These are phyloP conservation scores for Thrips palmi DNA, from an alignment of 1,140 invertebrate species.

Conservation along the genomic window DNA sequence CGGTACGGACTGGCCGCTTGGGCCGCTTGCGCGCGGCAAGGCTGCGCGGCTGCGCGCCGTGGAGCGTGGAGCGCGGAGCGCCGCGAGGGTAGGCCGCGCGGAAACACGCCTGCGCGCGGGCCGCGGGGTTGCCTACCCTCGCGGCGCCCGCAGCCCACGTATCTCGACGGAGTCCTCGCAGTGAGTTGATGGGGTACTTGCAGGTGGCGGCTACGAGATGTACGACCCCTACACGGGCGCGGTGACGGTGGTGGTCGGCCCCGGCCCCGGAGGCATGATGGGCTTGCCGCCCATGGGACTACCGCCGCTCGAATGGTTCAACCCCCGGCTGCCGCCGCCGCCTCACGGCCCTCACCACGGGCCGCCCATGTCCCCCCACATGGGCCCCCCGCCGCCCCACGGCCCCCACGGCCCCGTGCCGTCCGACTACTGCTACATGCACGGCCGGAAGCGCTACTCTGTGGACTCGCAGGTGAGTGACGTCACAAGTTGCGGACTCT, in stretches of 20 bases:
- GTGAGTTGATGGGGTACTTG: too few relatives aligned
- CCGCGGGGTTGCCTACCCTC: too few relatives aligned
- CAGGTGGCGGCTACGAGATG: constrained; percentile 17
- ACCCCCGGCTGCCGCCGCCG: constrained; percentile 13
- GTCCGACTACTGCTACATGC: constrained; percentile 2
- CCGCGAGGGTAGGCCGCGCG: too few relatives aligned
- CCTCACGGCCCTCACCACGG: too few relatives aligned
- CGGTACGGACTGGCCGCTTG: too few relatives aligned
- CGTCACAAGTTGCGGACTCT: not conserved
- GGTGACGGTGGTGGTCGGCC: constrained; percentile 16
- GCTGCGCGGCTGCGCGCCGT: too few relatives aligned
- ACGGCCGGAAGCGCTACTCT: constrained; percentile 17
- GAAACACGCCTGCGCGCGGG: too few relatives aligned
- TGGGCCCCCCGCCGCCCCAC: constrained; percentile 6
- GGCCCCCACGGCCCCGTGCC: not conserved
- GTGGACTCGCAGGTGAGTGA: constrained; percentile 18
- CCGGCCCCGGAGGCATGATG: constrained; percentile 14
- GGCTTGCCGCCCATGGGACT: constrained; percentile 19
- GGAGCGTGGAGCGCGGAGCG: too few relatives aligned
- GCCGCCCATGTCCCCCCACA: too few relatives aligned
- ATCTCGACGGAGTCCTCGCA: too few relatives aligned
- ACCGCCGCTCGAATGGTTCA: constrained; percentile 22
- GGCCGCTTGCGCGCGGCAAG: too few relatives aligned
- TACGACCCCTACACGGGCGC: constrained; percentile 18
- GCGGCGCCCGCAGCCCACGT: too few relatives aligned